Evolutionary conservation across 1,140 invertebrate species (phyloP).

Genomic region (Elymnias hypermnestra): DNA sequence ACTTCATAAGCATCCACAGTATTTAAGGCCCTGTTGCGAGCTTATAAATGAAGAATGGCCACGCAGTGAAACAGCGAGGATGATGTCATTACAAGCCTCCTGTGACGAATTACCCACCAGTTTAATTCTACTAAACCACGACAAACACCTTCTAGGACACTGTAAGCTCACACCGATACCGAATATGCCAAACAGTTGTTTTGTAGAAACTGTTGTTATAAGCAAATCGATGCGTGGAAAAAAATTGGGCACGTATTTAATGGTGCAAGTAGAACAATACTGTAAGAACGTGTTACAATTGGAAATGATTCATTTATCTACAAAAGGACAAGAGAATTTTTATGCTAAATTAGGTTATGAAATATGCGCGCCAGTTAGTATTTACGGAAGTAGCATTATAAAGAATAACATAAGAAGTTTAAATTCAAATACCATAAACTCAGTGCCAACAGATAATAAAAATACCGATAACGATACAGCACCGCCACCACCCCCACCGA

Average conservation of each 20-base stretch:
- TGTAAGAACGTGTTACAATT: slow-evolving; percentile 77
- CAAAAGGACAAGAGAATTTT: slow-evolving; percentile 86
- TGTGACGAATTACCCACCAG: slow-evolving; percentile 84
- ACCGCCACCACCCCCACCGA: slow-evolving; percentile 49
- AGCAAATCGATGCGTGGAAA: slow-evolving; percentile 80
- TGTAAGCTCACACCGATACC: slow-evolving; percentile 84
- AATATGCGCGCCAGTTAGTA: slow-evolving; percentile 81
- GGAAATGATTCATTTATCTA: slow-evolving; percentile 83
- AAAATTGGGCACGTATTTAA: slow-evolving; percentile 83
- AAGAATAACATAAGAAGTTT: slow-evolving; percentile 12
- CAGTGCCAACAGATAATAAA: background rate
- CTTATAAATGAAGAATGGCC: slow-evolving; percentile 89
- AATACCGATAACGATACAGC: slow-evolving; percentile 2
- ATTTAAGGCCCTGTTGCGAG: slow-evolving; percentile 81
- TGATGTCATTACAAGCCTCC: slow-evolving; percentile 82
- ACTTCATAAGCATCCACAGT: slow-evolving; percentile 82
- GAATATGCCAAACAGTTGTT: slow-evolving; percentile 80
- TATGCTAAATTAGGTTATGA: slow-evolving; percentile 85
- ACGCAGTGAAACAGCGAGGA: slow-evolving; percentile 83
- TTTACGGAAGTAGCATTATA: slow-evolving; percentile 73
- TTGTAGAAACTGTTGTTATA: slow-evolving; percentile 87
- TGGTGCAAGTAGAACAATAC: slow-evolving; percentile 84
- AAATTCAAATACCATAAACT: background rate
- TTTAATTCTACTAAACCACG: slow-evolving; percentile 79
- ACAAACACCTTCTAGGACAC: slow-evolving; percentile 81